These are phyloP conservation scores for Heliconius aoede DNA, from an alignment of 2,888 invertebrate species.

Conservation along the genomic window DNA sequence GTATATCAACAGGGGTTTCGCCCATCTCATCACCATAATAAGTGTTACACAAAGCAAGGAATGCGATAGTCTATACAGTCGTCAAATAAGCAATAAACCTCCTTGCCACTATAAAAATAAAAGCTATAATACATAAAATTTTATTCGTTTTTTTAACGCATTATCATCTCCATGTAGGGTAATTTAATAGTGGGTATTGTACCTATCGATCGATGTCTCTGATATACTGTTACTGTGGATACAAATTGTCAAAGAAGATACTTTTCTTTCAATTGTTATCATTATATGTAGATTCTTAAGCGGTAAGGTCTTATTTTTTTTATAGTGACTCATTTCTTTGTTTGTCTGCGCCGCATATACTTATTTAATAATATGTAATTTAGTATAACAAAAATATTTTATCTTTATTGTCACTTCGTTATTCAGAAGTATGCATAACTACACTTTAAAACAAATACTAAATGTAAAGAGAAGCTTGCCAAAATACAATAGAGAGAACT, in stretches of 20 bases:
- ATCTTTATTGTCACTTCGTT: not conserved
- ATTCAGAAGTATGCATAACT: too few species aligned
- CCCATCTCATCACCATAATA: slow-evolving; percentile 81
- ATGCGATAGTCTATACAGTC: slow-evolving; percentile 52
- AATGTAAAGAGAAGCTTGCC: too few species aligned
- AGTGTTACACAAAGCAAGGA: slow-evolving; percentile 51
- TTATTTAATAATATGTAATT: too few species aligned
- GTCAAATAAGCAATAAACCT: slow-evolving; percentile 19
- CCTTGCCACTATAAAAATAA: slow-evolving; percentile 31
- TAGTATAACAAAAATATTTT: not conserved
- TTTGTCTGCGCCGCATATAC: not conserved
- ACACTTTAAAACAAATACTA: too few species aligned
- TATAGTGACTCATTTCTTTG: not conserved
- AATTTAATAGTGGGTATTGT: slow-evolving; percentile 59
- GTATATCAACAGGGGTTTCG: slow-evolving; percentile 80
- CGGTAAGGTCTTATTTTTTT: not conserved
- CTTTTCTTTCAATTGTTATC: slow-evolving; percentile 4
- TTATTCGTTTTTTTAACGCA: slow-evolving; percentile 29
- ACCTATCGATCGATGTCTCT: slow-evolving; percentile 69
- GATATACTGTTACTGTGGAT: slow-evolving; percentile 56
- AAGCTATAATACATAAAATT: slow-evolving; percentile 38
- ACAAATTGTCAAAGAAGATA: slow-evolving; percentile 7
- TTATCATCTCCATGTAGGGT: slow-evolving; percentile 47
- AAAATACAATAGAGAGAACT: too few species aligned
- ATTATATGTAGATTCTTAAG: slow-evolving; percentile 4